Base-by-base conservation (phyloP, 2,888 invertebrate species). In the Agriopis marginaria region DNA sequence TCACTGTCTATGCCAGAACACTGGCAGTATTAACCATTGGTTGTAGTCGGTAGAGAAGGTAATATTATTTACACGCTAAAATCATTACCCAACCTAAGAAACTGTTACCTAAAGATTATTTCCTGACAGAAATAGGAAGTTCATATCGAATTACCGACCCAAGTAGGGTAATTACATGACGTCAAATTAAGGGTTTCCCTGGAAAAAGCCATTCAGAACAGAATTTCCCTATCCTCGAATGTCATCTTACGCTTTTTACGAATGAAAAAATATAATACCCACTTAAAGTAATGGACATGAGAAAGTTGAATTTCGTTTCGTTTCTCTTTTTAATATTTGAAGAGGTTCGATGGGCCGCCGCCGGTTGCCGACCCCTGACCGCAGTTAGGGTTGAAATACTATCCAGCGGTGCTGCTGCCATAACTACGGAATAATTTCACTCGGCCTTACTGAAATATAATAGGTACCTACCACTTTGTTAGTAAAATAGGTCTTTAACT, bases 291-390 rank as follows among this genome's bases (percentile, higher is more conserved):
- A 74, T 74, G 70, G 70, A 66, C 65, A 65, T 62, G 66, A 72
- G 82, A 86, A 86, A 87, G 84, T 87, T 83, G 79, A 86, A 85
- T 86, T 86, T 86, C 84, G 81, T 85, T 87, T 86, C 85, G 80
- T 80, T 85, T 82, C 82, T 81, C 82, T 79, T 82, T 83, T 90
- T 84, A 90, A 90, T 90, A 89, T 89, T 89, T 88, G 83, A 90
- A 81, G 83, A 85, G 84, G 83, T 83, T 82, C 83, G 84, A 87
- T 86, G 83, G 83, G 79, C 77, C 78, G 82, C 71, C 82, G 84
- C 71, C 82, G 84, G 82, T 82, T 76, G 79, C 83, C 83, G 89
- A 88, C 88, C 88, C 74, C 70, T 71, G 76, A 77, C 78, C 78
- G 70, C 60, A 54, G 55, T 40, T 78, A 88, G 88, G 87, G 86